Percentiles rank a stretch among this genome's conserved stretches.
Evolutionary conservation across 1,140 invertebrate genomes (phyloP).

Genomic region (silkworm (Bombyx mori)): DNA sequence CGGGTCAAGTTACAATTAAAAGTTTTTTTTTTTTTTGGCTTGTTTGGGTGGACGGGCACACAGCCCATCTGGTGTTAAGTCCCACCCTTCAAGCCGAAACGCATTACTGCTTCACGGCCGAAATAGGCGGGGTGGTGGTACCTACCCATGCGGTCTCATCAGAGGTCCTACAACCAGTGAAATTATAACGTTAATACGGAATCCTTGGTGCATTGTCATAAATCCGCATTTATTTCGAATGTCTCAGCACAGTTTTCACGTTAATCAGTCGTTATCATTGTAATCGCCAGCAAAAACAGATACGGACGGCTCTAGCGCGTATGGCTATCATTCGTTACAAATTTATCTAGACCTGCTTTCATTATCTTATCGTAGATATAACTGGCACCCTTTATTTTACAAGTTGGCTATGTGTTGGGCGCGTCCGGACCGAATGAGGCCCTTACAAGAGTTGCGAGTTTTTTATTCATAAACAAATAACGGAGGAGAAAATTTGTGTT

Average conservation of each 20-base stretch:
- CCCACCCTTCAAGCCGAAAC: no score
- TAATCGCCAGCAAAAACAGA: conserved; percentile 57
- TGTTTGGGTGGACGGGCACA: no score
- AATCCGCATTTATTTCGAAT: conserved; percentile 5
- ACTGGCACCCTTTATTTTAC: conserved; percentile 56
- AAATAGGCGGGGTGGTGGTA: no score
- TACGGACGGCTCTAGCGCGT: conserved; percentile 21
- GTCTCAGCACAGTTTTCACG: conserved; percentile 21
- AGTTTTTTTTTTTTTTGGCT: no score
- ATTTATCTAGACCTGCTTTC: conserved; percentile 69
- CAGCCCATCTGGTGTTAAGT: no score
- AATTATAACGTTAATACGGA: no score
- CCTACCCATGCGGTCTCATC: no score
- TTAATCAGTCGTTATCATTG: conserved; percentile 43
- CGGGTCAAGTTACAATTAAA: no score
- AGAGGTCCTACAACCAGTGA: no score
- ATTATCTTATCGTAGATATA: conserved; percentile 58
- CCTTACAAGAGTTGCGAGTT: background rate
- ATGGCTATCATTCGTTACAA: conserved; percentile 48
- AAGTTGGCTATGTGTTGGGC: conserved; percentile 36
- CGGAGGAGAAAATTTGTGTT: background rate
- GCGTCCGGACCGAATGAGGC: conserved; percentile 19
- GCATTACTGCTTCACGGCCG: no score
- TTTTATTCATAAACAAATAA: no score
- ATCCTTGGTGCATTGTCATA: background rate